phyloP scores from a whole-genome alignment of 2,888 invertebrate genomes.

The Hydraecia micacea region DNA sequence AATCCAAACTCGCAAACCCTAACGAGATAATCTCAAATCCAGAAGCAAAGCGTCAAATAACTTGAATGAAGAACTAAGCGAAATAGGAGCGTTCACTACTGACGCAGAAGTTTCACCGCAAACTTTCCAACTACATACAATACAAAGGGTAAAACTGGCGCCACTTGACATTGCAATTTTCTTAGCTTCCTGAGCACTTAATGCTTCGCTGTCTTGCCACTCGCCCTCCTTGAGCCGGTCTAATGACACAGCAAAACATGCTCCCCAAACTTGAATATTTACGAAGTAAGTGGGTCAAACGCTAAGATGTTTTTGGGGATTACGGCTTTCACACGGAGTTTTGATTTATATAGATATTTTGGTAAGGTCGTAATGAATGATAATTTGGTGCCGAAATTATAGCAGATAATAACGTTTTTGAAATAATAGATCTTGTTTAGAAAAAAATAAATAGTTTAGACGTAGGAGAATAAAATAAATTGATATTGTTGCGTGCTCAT shows the following conservation, averaged over 20 bases:
- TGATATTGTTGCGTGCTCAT: not conserved
- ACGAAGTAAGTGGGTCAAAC: constrained; percentile 61
- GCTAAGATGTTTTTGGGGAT: constrained; percentile 57
- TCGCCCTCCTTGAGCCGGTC: constrained; percentile 59
- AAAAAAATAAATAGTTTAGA: not conserved
- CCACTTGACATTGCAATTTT: constrained; percentile 77
- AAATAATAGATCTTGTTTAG: not conserved
- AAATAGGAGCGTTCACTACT: constrained; percentile 64
- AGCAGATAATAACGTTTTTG: not conserved
- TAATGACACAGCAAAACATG: constrained; percentile 73
- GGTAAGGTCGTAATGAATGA: constrained; percentile 11
- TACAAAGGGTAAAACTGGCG: constrained; percentile 67
- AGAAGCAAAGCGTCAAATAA: constrained; percentile 50
- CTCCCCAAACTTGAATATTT: constrained; percentile 67
- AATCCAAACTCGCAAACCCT: constrained; percentile 1
- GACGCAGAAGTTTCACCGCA: constrained; percentile 62
- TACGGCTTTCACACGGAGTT: constrained; percentile 41
- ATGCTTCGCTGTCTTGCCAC: constrained; percentile 67
- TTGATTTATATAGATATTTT: constrained; percentile 53
- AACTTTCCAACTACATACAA: constrained; percentile 66
- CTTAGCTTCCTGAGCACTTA: constrained; percentile 70
- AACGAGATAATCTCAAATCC: constrained; percentile 37
- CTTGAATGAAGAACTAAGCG: constrained; percentile 69
- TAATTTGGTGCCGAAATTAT: not conserved
- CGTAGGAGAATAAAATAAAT: not conserved